These are phyloP conservation scores for Drosophila trapezifrons DNA, from an alignment of 1,140 invertebrate genomes.

Conservation along the genomic window DNA sequence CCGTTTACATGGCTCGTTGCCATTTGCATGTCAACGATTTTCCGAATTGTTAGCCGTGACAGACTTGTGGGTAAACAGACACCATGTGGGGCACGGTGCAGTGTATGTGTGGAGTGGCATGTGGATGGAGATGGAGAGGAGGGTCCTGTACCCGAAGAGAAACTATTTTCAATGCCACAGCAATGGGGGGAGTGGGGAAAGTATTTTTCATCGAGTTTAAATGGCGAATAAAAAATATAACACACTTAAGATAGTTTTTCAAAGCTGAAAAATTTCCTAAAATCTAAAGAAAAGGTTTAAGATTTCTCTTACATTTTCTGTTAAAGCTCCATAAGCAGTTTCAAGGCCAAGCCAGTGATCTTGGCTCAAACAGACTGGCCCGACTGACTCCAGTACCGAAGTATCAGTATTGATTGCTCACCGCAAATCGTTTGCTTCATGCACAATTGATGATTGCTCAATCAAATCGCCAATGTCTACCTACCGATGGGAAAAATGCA, in stretches of 20 bases:
- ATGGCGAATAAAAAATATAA: background rate
- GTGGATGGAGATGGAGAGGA: background rate
- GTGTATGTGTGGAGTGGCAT: background rate
- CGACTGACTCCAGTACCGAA: background rate
- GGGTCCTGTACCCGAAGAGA: background rate
- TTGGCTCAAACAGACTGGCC: background rate
- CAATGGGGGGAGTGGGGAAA: too few relatives aligned
- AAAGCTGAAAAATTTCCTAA: background rate
- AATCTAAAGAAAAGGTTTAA: background rate
- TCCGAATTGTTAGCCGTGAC: constrained; percentile 62
- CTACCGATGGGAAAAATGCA: background rate
- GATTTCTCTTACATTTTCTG: background rate
- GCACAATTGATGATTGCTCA: constrained; percentile 73
- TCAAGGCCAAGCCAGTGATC: background rate
- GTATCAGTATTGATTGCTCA: constrained; percentile 16
- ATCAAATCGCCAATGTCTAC: constrained; percentile 44
- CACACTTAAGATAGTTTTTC: background rate
- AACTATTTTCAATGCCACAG: background rate
- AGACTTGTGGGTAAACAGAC: constrained; percentile 70
- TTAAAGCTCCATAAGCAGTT: background rate
- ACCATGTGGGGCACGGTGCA: constrained; percentile 52
- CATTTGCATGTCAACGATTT: constrained; percentile 74
- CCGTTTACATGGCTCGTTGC: constrained; percentile 72
- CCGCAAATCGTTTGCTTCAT: constrained; percentile 39
- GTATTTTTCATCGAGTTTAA: too few relatives aligned